phyloP scores from a whole-genome alignment of 2,113 vertebrate species.

The Polypterus bichir region DNA sequence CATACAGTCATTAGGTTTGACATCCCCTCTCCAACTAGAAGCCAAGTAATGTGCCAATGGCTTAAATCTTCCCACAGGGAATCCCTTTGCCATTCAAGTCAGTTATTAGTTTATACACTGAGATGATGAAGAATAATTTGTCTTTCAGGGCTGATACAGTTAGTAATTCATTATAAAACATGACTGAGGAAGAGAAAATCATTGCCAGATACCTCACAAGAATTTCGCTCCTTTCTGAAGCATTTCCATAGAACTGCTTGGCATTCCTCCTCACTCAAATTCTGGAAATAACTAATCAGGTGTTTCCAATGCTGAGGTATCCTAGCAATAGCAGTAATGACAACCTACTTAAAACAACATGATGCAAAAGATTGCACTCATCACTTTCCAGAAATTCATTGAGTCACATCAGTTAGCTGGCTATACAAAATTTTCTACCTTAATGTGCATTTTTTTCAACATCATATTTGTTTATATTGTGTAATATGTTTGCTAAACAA shows the following conservation, averaged over 20 bases:
- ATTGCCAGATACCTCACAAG: conserved; percentile 3
- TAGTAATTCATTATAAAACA: conserved; percentile 6
- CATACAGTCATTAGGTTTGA: no score
- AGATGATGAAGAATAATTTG: conserved; percentile 14
- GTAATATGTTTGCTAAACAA: conserved; percentile 7
- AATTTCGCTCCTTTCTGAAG: conserved; percentile 8
- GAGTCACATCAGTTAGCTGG: conserved; percentile 8
- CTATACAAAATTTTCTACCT: conserved; percentile 12
- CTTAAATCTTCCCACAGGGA: no score
- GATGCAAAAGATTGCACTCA: conserved; percentile 4
- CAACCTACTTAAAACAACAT: conserved; percentile 5
- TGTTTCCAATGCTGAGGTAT: conserved; percentile 9
- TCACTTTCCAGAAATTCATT: conserved; percentile 9
- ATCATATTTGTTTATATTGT: conserved; percentile 14
- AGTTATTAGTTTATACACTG: conserved; percentile 9
- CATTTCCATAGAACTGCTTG: conserved; percentile 10
- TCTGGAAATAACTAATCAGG: conserved; percentile 7
- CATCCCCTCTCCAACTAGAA: no score
- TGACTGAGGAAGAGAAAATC: conserved; percentile 13
- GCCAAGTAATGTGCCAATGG: no score
- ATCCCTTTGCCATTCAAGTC: conserved; percentile 3
- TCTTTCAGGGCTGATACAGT: conserved; percentile 10
- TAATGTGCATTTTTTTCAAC: conserved; percentile 1
- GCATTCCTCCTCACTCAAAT: no score
- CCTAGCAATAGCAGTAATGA: conserved; percentile 7